Conservation (phyloP, 2,888 invertebrate genomes). For the Macaria liturata region DNA sequence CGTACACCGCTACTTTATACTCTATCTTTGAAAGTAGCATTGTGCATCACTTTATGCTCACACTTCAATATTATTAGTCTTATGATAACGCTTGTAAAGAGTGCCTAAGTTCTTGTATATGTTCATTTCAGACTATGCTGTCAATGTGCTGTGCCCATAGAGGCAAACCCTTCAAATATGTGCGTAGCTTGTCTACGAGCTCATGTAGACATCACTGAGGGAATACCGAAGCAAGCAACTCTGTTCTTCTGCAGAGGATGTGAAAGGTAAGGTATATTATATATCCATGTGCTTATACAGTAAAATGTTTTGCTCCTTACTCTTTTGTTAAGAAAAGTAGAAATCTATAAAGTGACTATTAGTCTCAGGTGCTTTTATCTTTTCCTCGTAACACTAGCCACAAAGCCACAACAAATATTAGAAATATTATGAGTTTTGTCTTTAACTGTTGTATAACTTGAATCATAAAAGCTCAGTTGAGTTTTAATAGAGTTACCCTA, state of each 20-base stretch:
- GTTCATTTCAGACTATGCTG: constrained; percentile 91
- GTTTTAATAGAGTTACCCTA: no score
- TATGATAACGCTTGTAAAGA: neutral
- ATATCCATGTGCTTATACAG: neutral
- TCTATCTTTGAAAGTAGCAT: no score
- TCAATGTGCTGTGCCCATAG: constrained; percentile 95
- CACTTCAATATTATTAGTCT: neutral
- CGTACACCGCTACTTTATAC: no score
- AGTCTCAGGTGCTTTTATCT: no score
- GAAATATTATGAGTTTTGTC: no score
- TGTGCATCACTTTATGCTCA: no score
- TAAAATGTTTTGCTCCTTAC: neutral
- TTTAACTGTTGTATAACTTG: no score
- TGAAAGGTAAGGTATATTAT: constrained; percentile 86
- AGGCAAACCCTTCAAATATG: constrained; percentile 98
- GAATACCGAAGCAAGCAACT: constrained; percentile 96
- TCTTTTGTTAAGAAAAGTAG: no score
- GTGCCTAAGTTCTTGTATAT: neutral
- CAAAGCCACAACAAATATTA: no score
- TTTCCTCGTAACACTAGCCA: no score
- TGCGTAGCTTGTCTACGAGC: constrained; percentile 96
- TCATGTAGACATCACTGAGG: constrained; percentile 97
- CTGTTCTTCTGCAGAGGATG: constrained; percentile 96
- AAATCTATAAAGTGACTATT: no score
- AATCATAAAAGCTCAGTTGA: no score